Percentiles rank a stretch among this genome's conserved stretches.
phyloP scores from a whole-genome alignment of 2,113 vertebrate genomes.

The Rhea pennata region DNA sequence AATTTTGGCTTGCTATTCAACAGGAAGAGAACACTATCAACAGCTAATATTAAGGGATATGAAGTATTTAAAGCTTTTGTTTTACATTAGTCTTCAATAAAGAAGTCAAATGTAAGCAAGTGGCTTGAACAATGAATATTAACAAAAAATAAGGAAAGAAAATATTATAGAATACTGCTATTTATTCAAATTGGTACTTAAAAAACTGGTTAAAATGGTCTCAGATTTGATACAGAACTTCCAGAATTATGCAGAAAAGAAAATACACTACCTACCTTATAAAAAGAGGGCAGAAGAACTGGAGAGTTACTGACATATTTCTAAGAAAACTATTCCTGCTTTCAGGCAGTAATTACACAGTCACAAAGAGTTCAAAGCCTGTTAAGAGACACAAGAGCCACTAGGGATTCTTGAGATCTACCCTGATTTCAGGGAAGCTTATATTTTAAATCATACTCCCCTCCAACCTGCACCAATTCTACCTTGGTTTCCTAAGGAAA shows the following conservation, averaged over 20 bases:
- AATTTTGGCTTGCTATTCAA: neutral
- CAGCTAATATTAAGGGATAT: neutral
- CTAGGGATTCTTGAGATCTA: constrained; percentile 28
- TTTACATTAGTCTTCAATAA: neutral
- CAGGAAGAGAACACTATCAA: neutral
- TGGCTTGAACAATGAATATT: neutral
- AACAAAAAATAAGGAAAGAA: neutral
- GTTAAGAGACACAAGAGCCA: constrained; percentile 19
- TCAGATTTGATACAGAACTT: neutral
- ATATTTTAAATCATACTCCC: constrained; percentile 11
- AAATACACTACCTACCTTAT: neutral
- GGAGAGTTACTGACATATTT: constrained; percentile 14
- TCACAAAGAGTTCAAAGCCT: constrained; percentile 49
- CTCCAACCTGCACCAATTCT: neutral
- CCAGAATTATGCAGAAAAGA: constrained; percentile 29
- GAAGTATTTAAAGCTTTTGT: neutral
- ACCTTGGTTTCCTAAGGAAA: neutral
- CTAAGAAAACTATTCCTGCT: constrained; percentile 28
- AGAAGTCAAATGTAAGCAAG: neutral
- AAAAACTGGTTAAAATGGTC: neutral
- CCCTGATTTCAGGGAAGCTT: neutral
- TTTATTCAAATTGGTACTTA: neutral
- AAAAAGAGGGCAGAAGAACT: neutral
- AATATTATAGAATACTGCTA: neutral
- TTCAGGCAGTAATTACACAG: constrained; percentile 55